phyloP scores from a whole-genome alignment of 2,888 invertebrate genomes.

The Ecliptopera silaceata region DNA sequence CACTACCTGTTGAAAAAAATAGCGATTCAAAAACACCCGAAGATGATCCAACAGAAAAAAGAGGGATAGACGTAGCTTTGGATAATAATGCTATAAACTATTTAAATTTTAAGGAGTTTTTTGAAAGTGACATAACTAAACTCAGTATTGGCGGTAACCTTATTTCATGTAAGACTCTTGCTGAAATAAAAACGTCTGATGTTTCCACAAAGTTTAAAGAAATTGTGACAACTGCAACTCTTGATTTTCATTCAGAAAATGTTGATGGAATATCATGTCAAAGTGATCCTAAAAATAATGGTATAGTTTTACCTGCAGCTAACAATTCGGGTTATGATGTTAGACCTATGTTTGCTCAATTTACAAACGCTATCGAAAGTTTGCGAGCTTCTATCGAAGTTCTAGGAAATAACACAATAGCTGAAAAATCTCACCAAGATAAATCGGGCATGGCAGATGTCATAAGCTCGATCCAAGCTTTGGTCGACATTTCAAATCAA shows the following conservation, averaged over 20 bases:
- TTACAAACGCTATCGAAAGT: slow-evolving; percentile 24
- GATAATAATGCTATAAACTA: slow-evolving; percentile 35
- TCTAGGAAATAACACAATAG: slow-evolving; percentile 15
- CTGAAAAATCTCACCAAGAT: slow-evolving; percentile 7
- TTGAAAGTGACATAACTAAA: slow-evolving; percentile 16
- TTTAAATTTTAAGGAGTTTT: slow-evolving; percentile 29
- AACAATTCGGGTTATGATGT: slow-evolving; percentile 25
- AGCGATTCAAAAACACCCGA: no score
- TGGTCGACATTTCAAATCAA: slow-evolving; percentile 21
- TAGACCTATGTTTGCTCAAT: slow-evolving; percentile 24
- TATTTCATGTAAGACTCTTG: slow-evolving; percentile 35
- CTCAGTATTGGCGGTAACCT: slow-evolving; percentile 38
- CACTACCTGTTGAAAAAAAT: slow-evolving; percentile 29
- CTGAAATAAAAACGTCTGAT: slow-evolving; percentile 27
- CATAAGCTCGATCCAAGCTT: slow-evolving; percentile 11
- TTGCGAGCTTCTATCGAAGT: slow-evolving; percentile 20
- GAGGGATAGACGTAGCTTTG: slow-evolving; percentile 17
- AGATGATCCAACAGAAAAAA: no score
- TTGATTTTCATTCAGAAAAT: slow-evolving; percentile 34
- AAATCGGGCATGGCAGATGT: slow-evolving; percentile 14
- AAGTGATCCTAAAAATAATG: slow-evolving; percentile 5
- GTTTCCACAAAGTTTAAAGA: slow-evolving; percentile 20
- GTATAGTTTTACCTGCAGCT: not conserved
- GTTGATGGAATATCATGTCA: slow-evolving; percentile 35
- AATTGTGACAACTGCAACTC: slow-evolving; percentile 18